Conservation (phyloP, 2,113 vertebrate genomes). For the Corythornis cristatus region DNA sequence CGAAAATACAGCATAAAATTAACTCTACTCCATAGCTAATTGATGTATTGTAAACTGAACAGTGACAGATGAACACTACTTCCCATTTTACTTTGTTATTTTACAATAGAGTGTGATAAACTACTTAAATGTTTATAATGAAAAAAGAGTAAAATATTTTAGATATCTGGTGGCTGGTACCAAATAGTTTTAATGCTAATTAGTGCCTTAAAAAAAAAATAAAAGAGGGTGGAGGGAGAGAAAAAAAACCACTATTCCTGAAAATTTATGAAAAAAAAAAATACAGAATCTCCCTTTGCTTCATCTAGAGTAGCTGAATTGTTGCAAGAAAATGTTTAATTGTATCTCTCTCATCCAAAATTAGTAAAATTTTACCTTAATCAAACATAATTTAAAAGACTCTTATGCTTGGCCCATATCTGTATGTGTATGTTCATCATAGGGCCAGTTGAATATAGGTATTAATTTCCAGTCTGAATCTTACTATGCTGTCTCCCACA, state of each 20-base stretch:
- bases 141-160: background rate
- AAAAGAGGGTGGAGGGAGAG: background rate
- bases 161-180: background rate
- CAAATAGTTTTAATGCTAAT: background rate
- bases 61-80: background rate
- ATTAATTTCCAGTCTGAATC: background rate
- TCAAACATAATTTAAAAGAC: background rate
- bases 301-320: background rate
- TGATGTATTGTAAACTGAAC: background rate
- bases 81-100: background rate
- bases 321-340: background rate
- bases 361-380: background rate
- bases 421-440: no score
- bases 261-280: background rate
- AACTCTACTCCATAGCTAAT: background rate
- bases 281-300: background rate
- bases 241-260: background rate
- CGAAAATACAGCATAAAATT: background rate
- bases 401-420: background rate
- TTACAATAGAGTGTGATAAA: background rate
- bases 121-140: background rate
- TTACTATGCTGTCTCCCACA: fast-evolving
- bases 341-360: background rate
- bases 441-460: background rate
- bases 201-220: background rate